Conservation (phyloP, 1,140 invertebrate species). For the Protaetia brevitarsis region DNA sequence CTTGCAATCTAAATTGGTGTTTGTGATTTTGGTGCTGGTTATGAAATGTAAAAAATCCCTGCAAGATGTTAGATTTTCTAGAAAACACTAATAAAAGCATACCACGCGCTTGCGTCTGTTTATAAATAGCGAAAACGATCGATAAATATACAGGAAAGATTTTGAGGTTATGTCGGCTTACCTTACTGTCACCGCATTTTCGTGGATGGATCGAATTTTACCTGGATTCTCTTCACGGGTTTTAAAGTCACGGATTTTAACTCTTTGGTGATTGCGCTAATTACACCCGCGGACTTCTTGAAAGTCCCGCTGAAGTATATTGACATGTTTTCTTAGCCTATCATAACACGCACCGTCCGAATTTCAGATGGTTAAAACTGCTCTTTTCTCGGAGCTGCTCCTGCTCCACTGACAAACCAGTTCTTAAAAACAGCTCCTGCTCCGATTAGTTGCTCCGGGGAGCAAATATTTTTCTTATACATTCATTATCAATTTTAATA, state of each 20-base stretch:
- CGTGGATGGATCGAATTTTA: slow-evolving; percentile 79
- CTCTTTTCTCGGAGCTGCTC: too few relatives aligned
- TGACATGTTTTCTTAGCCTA: too few relatives aligned
- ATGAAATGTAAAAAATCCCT: slow-evolving; percentile 72
- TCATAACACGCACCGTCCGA: too few relatives aligned
- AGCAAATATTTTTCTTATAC: too few relatives aligned
- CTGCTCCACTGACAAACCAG: too few relatives aligned
- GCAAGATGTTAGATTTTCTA: slow-evolving; percentile 44
- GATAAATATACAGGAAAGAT: slow-evolving; percentile 29
- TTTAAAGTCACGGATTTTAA: slow-evolving; percentile 68
- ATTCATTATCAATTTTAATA: too few relatives aligned
- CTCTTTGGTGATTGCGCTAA: slow-evolving; percentile 67
- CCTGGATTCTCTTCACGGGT: slow-evolving; percentile 71
- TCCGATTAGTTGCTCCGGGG: too few relatives aligned
- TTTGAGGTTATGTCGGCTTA: slow-evolving; percentile 48
- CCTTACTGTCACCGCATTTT: slow-evolving; percentile 67
- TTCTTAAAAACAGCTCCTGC: too few relatives aligned
- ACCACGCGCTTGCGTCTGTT: slow-evolving; percentile 39
- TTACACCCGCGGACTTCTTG: slow-evolving; percentile 58
- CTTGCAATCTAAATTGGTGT: slow-evolving; percentile 70
- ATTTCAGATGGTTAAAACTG: too few relatives aligned
- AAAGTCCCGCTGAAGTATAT: slow-evolving; percentile 65
- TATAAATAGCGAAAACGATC: slow-evolving; percentile 40
- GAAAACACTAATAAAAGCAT: slow-evolving; percentile 18
- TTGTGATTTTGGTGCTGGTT: slow-evolving; percentile 59